Conservation (phyloP, 2,797 vertebrate species). For the Neomorphus geoffroyi region DNA sequence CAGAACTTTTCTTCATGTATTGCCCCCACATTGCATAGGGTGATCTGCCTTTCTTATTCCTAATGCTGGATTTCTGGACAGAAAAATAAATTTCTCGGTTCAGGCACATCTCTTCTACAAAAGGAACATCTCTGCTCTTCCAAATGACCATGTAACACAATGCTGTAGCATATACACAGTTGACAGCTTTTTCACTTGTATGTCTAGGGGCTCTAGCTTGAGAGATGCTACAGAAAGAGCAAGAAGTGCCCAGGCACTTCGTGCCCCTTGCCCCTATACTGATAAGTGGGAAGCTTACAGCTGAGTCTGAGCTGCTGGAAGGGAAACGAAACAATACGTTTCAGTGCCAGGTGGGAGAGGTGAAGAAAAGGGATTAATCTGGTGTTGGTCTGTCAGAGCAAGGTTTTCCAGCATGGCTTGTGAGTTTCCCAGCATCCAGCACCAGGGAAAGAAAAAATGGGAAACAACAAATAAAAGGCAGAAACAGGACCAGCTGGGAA, state of each 20-base stretch:
- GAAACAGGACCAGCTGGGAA: not conserved
- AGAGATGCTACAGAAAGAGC: not conserved
- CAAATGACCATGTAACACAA: not conserved
- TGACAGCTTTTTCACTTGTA: not conserved
- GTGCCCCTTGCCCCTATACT: not conserved
- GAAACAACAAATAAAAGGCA: not conserved
- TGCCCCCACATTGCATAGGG: not conserved
- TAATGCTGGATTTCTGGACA: not conserved
- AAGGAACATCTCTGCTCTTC: not conserved
- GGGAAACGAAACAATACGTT: not conserved
- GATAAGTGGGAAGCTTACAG: not conserved
- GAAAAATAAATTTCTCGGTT: not conserved
- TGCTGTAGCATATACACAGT: not conserved
- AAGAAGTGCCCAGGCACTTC: not conserved
- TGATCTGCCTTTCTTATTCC: not conserved
- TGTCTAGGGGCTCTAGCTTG: not conserved
- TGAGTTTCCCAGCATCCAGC: not conserved
- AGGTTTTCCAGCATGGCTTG: not conserved
- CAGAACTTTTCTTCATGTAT: not conserved
- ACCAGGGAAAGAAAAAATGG: not conserved
- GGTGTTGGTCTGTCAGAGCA: not conserved
- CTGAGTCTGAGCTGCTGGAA: not conserved
- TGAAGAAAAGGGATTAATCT: not conserved
- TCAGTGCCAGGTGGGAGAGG: not conserved
- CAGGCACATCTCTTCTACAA: not conserved